phyloP scores from a whole-genome alignment of 2,888 invertebrate genomes.

The Bellardia pandia region DNA sequence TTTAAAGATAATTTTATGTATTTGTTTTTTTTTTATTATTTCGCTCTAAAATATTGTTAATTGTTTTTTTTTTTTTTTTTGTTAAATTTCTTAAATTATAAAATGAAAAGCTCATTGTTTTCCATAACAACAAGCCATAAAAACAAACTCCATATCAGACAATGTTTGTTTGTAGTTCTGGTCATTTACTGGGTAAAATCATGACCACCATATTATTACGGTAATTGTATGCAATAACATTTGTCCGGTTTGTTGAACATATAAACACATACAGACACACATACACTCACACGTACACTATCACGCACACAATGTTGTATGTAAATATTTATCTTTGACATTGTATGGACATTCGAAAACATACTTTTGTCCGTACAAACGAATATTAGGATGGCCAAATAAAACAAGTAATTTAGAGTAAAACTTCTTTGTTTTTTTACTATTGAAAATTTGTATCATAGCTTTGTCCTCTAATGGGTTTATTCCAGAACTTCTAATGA shows the following conservation, averaged over 20 bases:
- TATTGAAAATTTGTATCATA: no score
- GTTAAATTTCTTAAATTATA: slow-evolving; percentile 3
- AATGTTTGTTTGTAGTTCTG: slow-evolving; percentile 65
- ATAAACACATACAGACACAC: slow-evolving; percentile 12
- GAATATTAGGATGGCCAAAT: no score
- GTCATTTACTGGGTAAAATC: slow-evolving; percentile 67
- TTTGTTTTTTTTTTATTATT: no score
- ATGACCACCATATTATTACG: slow-evolving; percentile 69
- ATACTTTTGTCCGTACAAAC: background rate
- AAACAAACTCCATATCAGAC: slow-evolving; percentile 35
- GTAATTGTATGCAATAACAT: slow-evolving; percentile 73
- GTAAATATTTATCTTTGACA: slow-evolving; percentile 68
- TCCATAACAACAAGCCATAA: slow-evolving; percentile 3
- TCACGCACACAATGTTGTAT: slow-evolving; percentile 10
- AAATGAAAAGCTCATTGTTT: slow-evolving; percentile 21
- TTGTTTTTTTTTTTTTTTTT: background rate
- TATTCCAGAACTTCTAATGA: no score
- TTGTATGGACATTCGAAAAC: slow-evolving; percentile 24
- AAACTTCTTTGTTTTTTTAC: no score
- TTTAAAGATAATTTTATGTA: no score
- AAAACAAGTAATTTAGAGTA: no score
- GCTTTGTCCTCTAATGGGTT: no score
- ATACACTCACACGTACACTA: background rate
- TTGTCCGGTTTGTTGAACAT: slow-evolving; percentile 70
- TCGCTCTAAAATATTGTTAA: background rate